Conservation (phyloP, 1,140 invertebrate genomes). For the Lepidostoma basale region DNA sequence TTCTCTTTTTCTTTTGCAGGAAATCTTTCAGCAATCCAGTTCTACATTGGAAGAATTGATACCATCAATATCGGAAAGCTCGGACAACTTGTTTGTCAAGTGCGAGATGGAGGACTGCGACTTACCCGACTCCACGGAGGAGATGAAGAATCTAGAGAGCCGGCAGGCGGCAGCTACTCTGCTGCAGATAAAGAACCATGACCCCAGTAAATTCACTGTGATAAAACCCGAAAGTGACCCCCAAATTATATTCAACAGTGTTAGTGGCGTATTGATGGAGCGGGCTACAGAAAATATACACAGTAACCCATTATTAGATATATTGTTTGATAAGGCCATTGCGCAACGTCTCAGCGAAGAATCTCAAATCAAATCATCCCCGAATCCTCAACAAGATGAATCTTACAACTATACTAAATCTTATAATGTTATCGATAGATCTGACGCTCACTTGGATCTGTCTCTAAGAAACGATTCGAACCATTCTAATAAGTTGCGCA, state of each 20-base stretch:
- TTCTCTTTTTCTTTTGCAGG: constrained; percentile 50
- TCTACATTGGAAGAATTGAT: constrained; percentile 60
- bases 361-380: constrained; percentile 51
- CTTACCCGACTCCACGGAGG: constrained; percentile 59
- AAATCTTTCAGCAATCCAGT: constrained; percentile 57
- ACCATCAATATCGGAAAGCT: constrained; percentile 54
- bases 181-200: constrained; percentile 60
- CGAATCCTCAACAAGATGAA: constrained; percentile 52
- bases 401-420: constrained; percentile 36
- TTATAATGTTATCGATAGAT: neutral
- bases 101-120: constrained; percentile 56
- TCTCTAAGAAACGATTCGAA: constrained; percentile 18
- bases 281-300: constrained; percentile 58
- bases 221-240: constrained; percentile 54
- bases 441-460: constrained; percentile 23
- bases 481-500: neutral
- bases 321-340: constrained; percentile 60
- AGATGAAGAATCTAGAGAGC: constrained; percentile 61
- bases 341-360: constrained; percentile 59
- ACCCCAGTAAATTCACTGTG: constrained; percentile 56
- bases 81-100: constrained; percentile 50
- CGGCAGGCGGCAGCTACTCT: constrained; percentile 59
- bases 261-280: constrained; percentile 55
- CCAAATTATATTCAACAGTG: constrained; percentile 59
- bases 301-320: constrained; percentile 60